A percentile compares a stretch with the other conserved stretches of the same genome.
Conservation (phyloP, 2,888 invertebrate species). For the Bimastos eiseni region DNA sequence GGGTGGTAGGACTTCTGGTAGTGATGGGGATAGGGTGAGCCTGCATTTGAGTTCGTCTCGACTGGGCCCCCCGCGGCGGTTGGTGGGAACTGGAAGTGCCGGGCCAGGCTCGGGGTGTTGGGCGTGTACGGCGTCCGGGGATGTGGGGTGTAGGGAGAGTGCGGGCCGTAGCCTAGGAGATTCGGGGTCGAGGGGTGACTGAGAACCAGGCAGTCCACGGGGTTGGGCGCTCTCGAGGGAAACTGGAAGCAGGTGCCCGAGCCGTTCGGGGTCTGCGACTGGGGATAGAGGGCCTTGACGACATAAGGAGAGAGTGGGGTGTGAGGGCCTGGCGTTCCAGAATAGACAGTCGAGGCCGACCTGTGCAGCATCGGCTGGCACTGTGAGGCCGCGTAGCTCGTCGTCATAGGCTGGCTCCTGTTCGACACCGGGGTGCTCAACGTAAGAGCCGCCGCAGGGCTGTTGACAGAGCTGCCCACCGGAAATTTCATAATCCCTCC, state of each 20-base stretch:
- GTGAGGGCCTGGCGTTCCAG: constrained; percentile 22
- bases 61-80: background rate
- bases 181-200: constrained; percentile 36
- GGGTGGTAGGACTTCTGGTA: constrained; percentile 23
- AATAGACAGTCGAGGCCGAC: constrained; percentile 21
- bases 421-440: too few species aligned
- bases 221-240: constrained; percentile 29
- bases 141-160: constrained; percentile 29
- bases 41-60: constrained; percentile 14
- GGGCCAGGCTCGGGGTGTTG: constrained; percentile 21
- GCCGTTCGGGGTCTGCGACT: constrained; percentile 45
- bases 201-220: background rate
- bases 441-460: background rate
- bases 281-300: constrained; percentile 50
- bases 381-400: background rate
- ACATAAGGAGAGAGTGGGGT: constrained; percentile 30
- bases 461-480: background rate
- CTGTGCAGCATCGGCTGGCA: background rate
- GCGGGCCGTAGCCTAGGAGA: constrained; percentile 33
- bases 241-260: constrained; percentile 39
- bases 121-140: constrained; percentile 38
- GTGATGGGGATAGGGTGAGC: constrained; percentile 25
- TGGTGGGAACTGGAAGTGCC: constrained; percentile 34
- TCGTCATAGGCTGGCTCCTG: constrained; percentile 24
- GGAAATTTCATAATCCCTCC: too few species aligned